These are phyloP conservation scores for Drosophila borealis DNA, from an alignment of 2,888 invertebrate genomes.

Conservation along the genomic window DNA sequence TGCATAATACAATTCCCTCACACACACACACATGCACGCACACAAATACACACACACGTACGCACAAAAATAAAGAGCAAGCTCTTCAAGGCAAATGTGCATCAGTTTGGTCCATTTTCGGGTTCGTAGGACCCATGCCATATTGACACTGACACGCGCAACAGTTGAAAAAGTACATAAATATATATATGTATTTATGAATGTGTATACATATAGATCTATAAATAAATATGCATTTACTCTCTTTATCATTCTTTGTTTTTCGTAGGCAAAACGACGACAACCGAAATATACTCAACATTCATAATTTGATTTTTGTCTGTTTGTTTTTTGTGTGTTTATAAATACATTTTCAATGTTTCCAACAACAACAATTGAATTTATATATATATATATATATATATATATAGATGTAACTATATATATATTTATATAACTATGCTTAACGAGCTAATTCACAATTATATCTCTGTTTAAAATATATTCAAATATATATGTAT, in stretches of 20 bases:
- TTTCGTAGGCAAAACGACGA: conserved; percentile 37
- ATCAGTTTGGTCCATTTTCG: conserved; percentile 24
- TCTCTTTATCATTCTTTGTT: background rate
- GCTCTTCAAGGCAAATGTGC: conserved; percentile 46
- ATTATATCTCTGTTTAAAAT: conserved; percentile 49
- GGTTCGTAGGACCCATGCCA: conserved; percentile 5
- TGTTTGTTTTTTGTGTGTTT: conserved; percentile 26
- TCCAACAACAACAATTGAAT: conserved; percentile 78
- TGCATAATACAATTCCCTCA: conserved; percentile 33
- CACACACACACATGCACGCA: conserved; percentile 8
- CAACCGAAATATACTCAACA: conserved; percentile 60
- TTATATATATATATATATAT: conserved; percentile 35
- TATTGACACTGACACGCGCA: conserved; percentile 2
- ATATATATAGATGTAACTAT: background rate
- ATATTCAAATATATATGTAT: conserved; percentile 29
- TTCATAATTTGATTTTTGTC: conserved; percentile 46
- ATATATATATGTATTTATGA: background rate
- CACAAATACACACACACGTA: conserved; percentile 9
- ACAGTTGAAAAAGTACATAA: conserved; percentile 23
- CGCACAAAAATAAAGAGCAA: conserved; percentile 13
- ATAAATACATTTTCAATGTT: conserved; percentile 78
- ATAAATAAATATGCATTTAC: conserved; percentile 36
- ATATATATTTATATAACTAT: conserved; percentile 59
- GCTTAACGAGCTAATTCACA: conserved; percentile 70
- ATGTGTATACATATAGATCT: conserved; percentile 7